Percentiles rank a stretch among this genome's conserved stretches.
Evolutionary conservation across 2,113 vertebrate genomes (phyloP).

Genomic region (Dendropsophus ebraccatus): DNA sequence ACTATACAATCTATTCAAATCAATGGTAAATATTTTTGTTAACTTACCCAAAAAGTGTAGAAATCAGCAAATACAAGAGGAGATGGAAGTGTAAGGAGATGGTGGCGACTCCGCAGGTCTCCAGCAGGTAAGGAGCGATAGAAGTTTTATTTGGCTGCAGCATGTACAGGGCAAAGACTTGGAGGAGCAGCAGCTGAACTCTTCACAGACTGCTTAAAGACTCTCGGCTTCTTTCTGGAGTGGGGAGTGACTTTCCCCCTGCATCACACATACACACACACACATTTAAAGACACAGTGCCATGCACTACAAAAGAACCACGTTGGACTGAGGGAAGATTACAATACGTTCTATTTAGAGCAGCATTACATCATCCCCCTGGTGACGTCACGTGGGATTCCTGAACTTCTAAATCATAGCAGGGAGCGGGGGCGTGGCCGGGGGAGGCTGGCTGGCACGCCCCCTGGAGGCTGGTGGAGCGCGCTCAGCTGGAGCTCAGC

Average conservation of each 20-base stretch:
- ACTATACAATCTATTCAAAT: not conserved
- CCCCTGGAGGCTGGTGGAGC: constrained; percentile 61
- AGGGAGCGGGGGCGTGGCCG: constrained; percentile 68
- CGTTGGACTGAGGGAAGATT: constrained; percentile 99
- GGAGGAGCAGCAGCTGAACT: constrained; percentile 55
- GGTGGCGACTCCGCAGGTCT: constrained; percentile 27
- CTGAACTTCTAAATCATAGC: constrained; percentile 99
- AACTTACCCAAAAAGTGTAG: constrained; percentile 96
- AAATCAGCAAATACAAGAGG: constrained; percentile 84
- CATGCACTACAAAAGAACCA: constrained; percentile 84
- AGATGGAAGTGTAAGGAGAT: no score
- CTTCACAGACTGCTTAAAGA: constrained; percentile 48
- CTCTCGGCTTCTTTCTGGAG: constrained; percentile 48
- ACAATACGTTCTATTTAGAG: constrained; percentile 99
- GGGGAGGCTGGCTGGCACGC: constrained; percentile 60
- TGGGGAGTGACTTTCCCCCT: constrained; percentile 55
- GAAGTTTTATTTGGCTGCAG: constrained; percentile 55
- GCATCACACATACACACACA: constrained; percentile 55
- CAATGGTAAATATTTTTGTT: not conserved
- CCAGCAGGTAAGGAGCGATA: constrained; percentile 27
- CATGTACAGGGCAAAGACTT: constrained; percentile 47
- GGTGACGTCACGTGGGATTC: constrained; percentile 99
- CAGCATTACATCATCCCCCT: constrained; percentile 97
- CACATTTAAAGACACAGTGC: constrained; percentile 58
- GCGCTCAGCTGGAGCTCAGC: constrained; percentile 64